These are phyloP conservation scores for Achlya flavicornis DNA, from an alignment of 2,888 invertebrate species.

Conservation along the genomic window DNA sequence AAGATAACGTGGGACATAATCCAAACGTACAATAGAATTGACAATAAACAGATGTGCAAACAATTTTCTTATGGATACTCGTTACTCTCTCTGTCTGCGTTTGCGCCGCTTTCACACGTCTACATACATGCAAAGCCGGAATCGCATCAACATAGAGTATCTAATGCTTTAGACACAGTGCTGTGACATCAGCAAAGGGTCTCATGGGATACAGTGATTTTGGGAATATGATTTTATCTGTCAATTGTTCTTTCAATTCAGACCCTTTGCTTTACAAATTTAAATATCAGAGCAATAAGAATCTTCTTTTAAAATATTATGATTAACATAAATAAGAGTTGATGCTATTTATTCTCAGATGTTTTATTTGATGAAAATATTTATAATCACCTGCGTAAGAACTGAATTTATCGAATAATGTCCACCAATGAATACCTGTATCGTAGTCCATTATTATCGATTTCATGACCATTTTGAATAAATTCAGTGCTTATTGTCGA, in stretches of 20 bases:
- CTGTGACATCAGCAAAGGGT: constrained; percentile 67
- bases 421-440: not conserved
- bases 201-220: constrained; percentile 35
- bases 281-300: constrained; percentile 5
- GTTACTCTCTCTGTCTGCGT: constrained; percentile 49
- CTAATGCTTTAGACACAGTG: constrained; percentile 48
- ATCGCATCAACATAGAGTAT: constrained; percentile 50
- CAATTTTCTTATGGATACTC: constrained; percentile 74
- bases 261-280: constrained; percentile 79
- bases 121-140: constrained; percentile 52
- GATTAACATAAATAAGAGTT: constrained; percentile 4
- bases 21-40: constrained; percentile 35
- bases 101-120: constrained; percentile 55
- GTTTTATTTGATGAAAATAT: not conserved
- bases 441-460: not conserved
- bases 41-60: constrained; percentile 80
- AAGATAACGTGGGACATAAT: constrained; percentile 53
- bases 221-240: constrained; percentile 21
- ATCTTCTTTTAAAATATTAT: not conserved
- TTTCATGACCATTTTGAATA: constrained; percentile 10
- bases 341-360: not conserved
- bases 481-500: constrained; percentile 29
- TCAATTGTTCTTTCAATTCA: constrained; percentile 41
- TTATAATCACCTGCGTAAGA: not conserved
- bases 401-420: constrained; percentile 6